Percentiles rank a stretch among this genome's conserved stretches.
phyloP scores from a whole-genome alignment of 2,888 invertebrate genomes.

The Heliothis peltigera region DNA sequence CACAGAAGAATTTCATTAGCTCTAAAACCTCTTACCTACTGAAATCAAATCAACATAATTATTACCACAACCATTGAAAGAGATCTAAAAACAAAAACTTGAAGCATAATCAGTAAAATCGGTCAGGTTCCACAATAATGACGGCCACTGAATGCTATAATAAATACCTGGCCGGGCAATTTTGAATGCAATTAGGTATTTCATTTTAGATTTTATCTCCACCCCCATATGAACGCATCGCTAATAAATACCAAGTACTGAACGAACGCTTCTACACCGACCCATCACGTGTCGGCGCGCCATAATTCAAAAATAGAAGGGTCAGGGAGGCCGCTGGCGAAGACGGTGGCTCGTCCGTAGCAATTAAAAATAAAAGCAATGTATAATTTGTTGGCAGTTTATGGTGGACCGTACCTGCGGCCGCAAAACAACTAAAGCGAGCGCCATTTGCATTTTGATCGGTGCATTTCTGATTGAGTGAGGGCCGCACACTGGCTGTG shows the following conservation, averaged over 20 bases:
- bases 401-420: slow-evolving; percentile 76
- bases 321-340: slow-evolving; percentile 79
- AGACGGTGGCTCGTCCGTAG: slow-evolving; percentile 85
- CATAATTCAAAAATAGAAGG: slow-evolving; percentile 87
- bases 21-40: neutral
- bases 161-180: slow-evolving; percentile 48
- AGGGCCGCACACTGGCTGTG: slow-evolving; percentile 61
- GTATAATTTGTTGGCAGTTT: slow-evolving; percentile 88
- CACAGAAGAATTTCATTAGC: neutral
- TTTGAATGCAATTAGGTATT: slow-evolving; percentile 63
- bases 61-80: neutral
- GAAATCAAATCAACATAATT: neutral
- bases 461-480: slow-evolving; percentile 84
- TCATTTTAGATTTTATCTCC: slow-evolving; percentile 74
- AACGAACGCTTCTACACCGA: slow-evolving; percentile 66
- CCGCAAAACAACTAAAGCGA: slow-evolving; percentile 79
- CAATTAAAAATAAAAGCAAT: slow-evolving; percentile 89
- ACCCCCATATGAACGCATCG: slow-evolving; percentile 68
- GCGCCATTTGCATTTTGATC: slow-evolving; percentile 84
- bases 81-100: slow-evolving; percentile 15
- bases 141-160: slow-evolving; percentile 42
- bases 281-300: slow-evolving; percentile 86
- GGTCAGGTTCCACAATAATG: slow-evolving; percentile 55
- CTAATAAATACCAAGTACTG: slow-evolving; percentile 62
- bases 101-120: slow-evolving; percentile 39